A percentile compares a stretch with the other conserved stretches of the same genome.
phyloP scores from a whole-genome alignment of 2,113 vertebrate species.

The Eublepharis macularius region DNA sequence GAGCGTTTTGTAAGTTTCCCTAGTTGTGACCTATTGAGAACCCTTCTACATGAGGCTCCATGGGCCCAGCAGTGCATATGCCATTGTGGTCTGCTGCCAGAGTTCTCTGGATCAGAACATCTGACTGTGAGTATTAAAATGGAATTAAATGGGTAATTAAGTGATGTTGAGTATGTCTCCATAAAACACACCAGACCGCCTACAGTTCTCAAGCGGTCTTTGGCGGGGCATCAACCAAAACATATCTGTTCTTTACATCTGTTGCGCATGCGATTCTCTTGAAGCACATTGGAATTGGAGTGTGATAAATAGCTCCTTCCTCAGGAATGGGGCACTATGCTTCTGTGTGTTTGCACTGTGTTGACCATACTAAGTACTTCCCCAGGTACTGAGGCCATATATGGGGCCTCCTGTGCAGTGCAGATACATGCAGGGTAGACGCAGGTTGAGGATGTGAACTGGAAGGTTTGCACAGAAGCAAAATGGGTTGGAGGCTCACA shows the following conservation, averaged over 20 bases:
- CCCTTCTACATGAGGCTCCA: not conserved
- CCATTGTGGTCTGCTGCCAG: not conserved
- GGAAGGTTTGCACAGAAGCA: not conserved
- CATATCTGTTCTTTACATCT: not conserved
- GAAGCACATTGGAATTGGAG: not conserved
- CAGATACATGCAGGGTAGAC: not conserved
- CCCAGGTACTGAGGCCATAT: not conserved
- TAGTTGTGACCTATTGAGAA: too few species aligned
- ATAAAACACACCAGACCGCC: not conserved
- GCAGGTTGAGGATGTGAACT: not conserved
- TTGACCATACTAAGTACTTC: not conserved
- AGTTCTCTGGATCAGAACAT: not conserved
- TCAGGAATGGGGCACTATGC: too few species aligned
- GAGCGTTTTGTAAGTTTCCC: too few species aligned
- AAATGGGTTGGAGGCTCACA: not conserved
- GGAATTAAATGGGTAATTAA: not conserved
- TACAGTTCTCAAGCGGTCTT: not conserved
- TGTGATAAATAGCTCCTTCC: not conserved
- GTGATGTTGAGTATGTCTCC: not conserved
- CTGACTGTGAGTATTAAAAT: not conserved
- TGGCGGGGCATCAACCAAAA: not conserved
- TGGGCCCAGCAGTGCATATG: not conserved
- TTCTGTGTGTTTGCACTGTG: too few species aligned
- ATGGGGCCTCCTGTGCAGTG: not conserved
- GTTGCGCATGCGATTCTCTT: not conserved